Evolutionary conservation across 2,888 invertebrate species (phyloP), one percentile per base, ranked within the genome.

Genomic region (Candidula unifasciata): DNA sequence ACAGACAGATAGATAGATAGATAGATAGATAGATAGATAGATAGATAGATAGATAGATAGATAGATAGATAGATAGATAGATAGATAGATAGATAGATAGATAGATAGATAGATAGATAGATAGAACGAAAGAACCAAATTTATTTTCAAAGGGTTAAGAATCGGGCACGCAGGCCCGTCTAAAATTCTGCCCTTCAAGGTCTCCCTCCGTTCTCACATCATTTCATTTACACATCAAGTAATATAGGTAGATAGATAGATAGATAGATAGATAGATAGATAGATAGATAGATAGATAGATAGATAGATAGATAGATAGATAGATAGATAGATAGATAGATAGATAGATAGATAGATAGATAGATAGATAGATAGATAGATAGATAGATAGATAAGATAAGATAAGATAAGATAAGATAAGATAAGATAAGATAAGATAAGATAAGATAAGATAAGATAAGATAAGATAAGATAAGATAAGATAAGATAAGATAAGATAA

Each of bases 281-380:
- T 18, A 60, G 60, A 60, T 18, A 60, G 60, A 60, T 18, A 60
- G 60, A 60, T 18, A 60, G 60, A 60, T 18, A 66, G 68, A 80
- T 6, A 80, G 80, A 80, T n/a, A 80, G 71, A 57, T 21, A 71
- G 80, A 81, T 33, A 81, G 30, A 30, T 18, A 79, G 79, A 64
- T 35, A 79, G 73, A 73, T 5, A 73, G 73, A 73, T 6, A 37
- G 73, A 73, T 16, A 73, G 73, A 73, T 35, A 37, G 64, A 60
- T 21, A 64, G 6, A 64, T 3, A 60, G 3, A 33, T 13, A 37
- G 8, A 37, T 30, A 6, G 64, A 60, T 3, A 60, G 64, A 64
- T 21, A 78, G 73, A 73, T 13, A 37, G 73, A 37, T 13, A 73
- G 73, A 73, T 13, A 33, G 73, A 73, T 13, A 73, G 37, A 73